Evolutionary conservation across 2,797 vertebrate species (phyloP).

Genomic region (Crenuchus spilurus): DNA sequence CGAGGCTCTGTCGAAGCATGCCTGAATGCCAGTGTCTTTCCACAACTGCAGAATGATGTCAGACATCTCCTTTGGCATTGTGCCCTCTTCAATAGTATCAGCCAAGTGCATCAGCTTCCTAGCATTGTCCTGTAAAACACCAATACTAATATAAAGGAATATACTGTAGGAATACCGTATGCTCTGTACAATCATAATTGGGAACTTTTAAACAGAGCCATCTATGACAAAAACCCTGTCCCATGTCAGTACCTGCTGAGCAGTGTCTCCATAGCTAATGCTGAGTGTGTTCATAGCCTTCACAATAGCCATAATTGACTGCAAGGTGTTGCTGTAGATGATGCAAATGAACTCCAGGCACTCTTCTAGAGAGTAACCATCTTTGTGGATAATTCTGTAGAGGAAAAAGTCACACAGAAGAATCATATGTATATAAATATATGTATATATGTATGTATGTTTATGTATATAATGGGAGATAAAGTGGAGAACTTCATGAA

Average conservation of each 20-base stretch:
- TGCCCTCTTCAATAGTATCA: slow-evolving; percentile 95
- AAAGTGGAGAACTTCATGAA: background rate
- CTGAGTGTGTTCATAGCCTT: slow-evolving; percentile 91
- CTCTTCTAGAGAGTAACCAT: slow-evolving; percentile 95
- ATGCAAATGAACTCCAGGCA: slow-evolving; percentile 93
- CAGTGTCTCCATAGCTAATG: slow-evolving; percentile 87
- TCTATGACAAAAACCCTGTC: background rate
- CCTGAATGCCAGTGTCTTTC: slow-evolving; percentile 94
- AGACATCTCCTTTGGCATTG: slow-evolving; percentile 94
- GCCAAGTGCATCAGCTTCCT: slow-evolving; percentile 94
- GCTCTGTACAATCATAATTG: background rate
- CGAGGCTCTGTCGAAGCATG: slow-evolving; percentile 91
- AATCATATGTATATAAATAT: too few relatives aligned
- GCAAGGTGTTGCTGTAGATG: slow-evolving; percentile 97
- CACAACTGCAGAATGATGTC: slow-evolving; percentile 93
- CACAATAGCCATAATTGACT: slow-evolving; percentile 94
- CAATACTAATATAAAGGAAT: too few relatives aligned
- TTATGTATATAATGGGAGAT: too few relatives aligned
- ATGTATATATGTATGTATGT: too few relatives aligned
- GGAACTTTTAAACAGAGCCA: background rate
- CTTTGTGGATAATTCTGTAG: slow-evolving; percentile 95
- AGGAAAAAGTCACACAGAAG: background rate
- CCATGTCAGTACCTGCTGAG: slow-evolving; percentile 81
- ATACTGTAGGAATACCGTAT: too few relatives aligned
- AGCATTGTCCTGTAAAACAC: slow-evolving; percentile 84